phyloP scores from a whole-genome alignment of 2,888 invertebrate species.

The Julus scandinavius region DNA sequence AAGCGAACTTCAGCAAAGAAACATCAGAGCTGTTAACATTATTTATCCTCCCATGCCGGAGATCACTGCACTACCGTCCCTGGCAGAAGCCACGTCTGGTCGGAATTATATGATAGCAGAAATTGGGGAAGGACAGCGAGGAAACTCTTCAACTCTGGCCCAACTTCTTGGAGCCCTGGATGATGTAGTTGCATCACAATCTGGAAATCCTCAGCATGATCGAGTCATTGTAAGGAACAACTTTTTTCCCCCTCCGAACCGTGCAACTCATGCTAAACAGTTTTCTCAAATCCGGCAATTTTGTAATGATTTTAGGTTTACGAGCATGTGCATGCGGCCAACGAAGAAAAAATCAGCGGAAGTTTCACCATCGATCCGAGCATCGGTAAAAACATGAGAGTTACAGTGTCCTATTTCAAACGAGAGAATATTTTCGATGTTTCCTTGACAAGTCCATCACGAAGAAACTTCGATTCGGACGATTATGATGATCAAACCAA shows the following conservation, averaged over 20 bases:
- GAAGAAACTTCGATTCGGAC: constrained; percentile 47
- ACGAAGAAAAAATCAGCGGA: constrained; percentile 62
- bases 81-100: constrained; percentile 60
- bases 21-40: constrained; percentile 50
- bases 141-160: constrained; percentile 58
- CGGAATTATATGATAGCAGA: constrained; percentile 59
- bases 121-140: constrained; percentile 59
- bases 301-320: constrained; percentile 47
- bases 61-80: constrained; percentile 57
- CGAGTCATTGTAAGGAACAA: constrained; percentile 49
- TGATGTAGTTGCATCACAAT: constrained; percentile 59
- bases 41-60: constrained; percentile 55
- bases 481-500: constrained; percentile 48
- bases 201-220: constrained; percentile 54
- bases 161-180: constrained; percentile 58
- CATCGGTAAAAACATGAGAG: constrained; percentile 64
- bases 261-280: not conserved
- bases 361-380: constrained; percentile 70
- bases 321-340: constrained; percentile 52
- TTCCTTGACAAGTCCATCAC: constrained; percentile 43
- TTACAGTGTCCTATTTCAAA: constrained; percentile 61
- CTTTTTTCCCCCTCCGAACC: not conserved
- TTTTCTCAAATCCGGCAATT: constrained; percentile 14
- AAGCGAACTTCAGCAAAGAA: constrained; percentile 45
- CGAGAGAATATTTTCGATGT: constrained; percentile 58